phyloP scores from a whole-genome alignment of 2,113 vertebrate genomes.

The Promerops cafer region DNA sequence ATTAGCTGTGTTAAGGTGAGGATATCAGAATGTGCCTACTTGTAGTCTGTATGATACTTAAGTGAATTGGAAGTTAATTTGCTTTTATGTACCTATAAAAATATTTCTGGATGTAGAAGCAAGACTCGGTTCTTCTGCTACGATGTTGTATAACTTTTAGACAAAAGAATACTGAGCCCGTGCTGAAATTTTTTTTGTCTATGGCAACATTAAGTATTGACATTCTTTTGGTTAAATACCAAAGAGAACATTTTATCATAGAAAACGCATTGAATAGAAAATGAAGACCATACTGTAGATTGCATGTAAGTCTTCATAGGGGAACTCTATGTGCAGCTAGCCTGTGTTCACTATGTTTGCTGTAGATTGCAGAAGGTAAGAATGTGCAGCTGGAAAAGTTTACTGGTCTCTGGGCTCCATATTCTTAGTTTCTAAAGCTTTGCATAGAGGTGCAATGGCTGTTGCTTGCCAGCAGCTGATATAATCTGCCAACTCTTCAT shows the following conservation, averaged over 20 bases:
- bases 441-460: slow-evolving; percentile 18
- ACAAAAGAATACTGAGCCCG: neutral
- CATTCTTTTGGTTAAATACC: neutral
- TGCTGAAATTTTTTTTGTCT: neutral
- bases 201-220: neutral
- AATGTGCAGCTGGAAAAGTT: slow-evolving; percentile 48
- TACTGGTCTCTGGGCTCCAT: slow-evolving; percentile 11
- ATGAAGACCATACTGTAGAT: neutral
- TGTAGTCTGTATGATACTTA: neutral
- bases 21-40: neutral
- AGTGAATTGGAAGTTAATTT: neutral
- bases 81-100: neutral
- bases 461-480: slow-evolving; percentile 50
- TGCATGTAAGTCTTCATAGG: neutral
- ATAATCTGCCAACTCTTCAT: slow-evolving; percentile 40
- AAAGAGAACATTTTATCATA: neutral
- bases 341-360: neutral
- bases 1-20: neutral
- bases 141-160: neutral
- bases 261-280: neutral
- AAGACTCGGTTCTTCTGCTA: neutral
- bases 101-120: neutral
- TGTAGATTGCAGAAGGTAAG: neutral
- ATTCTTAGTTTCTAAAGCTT: slow-evolving; percentile 49
- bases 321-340: neutral